A percentile compares a stretch with the other conserved stretches of the same genome.
Evolutionary conservation across 2,888 invertebrate species (phyloP).

Genomic region (Netelia fuscicornis): DNA sequence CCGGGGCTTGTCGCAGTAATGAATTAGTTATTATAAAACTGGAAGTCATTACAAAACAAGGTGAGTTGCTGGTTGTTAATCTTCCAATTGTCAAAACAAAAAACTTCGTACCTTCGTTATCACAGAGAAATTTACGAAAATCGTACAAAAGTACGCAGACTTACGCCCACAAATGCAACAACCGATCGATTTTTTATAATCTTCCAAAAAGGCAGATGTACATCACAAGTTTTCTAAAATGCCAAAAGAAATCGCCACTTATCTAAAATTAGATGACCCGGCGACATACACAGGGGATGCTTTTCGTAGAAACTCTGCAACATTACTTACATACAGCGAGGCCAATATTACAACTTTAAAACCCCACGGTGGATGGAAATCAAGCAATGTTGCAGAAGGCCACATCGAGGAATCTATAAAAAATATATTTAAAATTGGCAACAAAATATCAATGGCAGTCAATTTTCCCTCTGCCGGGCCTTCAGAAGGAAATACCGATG

Average conservation of each 20-base stretch:
- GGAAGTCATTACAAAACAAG: slow-evolving; percentile 9
- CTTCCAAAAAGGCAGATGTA: neutral
- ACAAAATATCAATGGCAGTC: too few relatives aligned
- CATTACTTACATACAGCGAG: neutral
- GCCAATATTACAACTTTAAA: neutral
- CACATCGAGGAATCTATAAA: neutral
- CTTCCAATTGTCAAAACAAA: too few relatives aligned
- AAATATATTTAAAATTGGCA: neutral
- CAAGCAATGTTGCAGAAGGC: neutral
- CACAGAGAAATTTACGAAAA: too few relatives aligned
- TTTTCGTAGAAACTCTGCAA: neutral
- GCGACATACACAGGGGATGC: neutral
- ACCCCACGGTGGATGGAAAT: neutral
- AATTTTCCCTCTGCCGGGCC: too few relatives aligned
- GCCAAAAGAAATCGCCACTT: neutral
- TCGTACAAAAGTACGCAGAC: too few relatives aligned
- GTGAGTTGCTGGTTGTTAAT: too few relatives aligned
- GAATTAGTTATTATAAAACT: slow-evolving; percentile 29
- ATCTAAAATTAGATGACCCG: neutral
- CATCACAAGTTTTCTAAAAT: neutral
- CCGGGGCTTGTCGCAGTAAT: slow-evolving; percentile 45
- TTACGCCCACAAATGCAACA: neutral
- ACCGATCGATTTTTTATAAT: neutral
- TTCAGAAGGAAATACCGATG: too few relatives aligned
- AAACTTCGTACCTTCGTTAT: too few relatives aligned